These are phyloP conservation scores for Parnassius smintheus DNA, from an alignment of 2,888 invertebrate genomes.

Conservation along the genomic window DNA sequence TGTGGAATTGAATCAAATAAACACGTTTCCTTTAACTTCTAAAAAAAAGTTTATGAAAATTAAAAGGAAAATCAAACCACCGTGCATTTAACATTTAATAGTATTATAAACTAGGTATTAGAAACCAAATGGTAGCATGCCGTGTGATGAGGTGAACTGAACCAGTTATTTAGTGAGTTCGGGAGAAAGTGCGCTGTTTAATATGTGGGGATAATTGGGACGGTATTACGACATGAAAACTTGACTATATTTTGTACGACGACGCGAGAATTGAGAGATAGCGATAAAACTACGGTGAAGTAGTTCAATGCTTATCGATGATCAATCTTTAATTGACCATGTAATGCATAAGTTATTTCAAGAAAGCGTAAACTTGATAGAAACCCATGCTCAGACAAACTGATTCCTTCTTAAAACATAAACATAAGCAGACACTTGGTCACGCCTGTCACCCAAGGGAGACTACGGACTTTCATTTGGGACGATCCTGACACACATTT, in stretches of 20 bases:
- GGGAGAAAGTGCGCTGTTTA: constrained; percentile 55
- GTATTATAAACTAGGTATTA: constrained; percentile 28
- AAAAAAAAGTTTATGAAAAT: constrained; percentile 7
- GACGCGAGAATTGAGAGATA: constrained; percentile 8
- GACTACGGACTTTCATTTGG: no score
- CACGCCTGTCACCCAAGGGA: no score
- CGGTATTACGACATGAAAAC: constrained; percentile 42
- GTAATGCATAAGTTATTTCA: no score
- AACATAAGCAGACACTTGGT: no score
- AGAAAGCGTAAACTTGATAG: no score
- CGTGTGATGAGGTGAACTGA: constrained; percentile 35
- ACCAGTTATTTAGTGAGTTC: constrained; percentile 39
- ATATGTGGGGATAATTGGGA: constrained; percentile 51
- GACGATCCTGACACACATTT: no score
- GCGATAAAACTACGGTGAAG: background rate
- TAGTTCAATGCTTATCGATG: background rate
- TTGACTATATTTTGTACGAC: constrained; percentile 6
- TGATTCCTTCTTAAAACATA: no score
- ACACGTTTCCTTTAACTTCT: background rate
- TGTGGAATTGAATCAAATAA: background rate
- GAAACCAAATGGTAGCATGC: constrained; percentile 33
- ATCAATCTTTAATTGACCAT: background rate
- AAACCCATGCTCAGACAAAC: no score
- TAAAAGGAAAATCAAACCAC: constrained; percentile 14
- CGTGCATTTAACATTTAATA: constrained; percentile 14